Base-by-base conservation (phyloP, 2,888 invertebrate genomes). In the Acleris holmiana region DNA sequence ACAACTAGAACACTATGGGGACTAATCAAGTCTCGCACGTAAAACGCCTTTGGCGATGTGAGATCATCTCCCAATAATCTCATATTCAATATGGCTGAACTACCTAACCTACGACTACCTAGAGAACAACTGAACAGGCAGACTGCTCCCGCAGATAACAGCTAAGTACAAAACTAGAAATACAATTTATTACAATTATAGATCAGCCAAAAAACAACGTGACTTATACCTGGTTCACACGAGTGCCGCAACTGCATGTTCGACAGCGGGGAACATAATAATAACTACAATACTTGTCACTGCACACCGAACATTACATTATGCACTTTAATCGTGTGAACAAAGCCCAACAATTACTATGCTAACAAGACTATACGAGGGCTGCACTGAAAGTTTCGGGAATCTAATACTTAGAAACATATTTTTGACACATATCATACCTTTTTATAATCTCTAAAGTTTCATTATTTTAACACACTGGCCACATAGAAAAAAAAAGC, bases 21-120 rank as follows among this genome's bases (percentile, higher is more conserved):
- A 71, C 69, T 73, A 78, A 80, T 83, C 83, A 82, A 79, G 82
- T 81, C 80, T 71, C 72, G 71, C 62, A 76, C 79, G 75, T 69
- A 77, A 48, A 72, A 77, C 84, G 86, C 87, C 83, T 85, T 83
- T 81, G 84, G 86, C 86, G 86, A 76, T 58, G 72, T 73, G 85
- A 88, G 86, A 86, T 87, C 85, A 75, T 78, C 78, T 76, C 77
- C 70, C 78, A 80, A 76, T 86, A 88, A 87, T 87, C 87, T 88
- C 86, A 83, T 76, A 75, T 79, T 74, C 74, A 70, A 81, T 82
- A 83, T 84, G 85, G 83, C 84, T 80, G 77, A 79, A 75, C 73
- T 74, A 77, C 46, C 25, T 60, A 60, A 25, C 29, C 64, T 68
- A 77, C 61, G 67, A 72, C 70, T 75, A 76, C 68, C 76, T 83